Evolutionary conservation across 2,888 invertebrate species (phyloP).

Genomic region (Nowickia ferox): DNA sequence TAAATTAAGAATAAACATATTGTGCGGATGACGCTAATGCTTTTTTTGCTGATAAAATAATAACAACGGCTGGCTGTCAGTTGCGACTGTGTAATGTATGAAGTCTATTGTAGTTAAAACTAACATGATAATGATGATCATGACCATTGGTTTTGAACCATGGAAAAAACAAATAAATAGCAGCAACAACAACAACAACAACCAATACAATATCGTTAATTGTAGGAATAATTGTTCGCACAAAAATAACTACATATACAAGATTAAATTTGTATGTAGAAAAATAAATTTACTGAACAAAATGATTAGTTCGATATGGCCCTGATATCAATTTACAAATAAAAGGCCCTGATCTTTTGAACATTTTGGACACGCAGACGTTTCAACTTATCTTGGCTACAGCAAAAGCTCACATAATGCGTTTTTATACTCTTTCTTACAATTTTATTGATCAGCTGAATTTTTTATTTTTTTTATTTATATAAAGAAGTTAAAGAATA

Average conservation of each 20-base stretch:
- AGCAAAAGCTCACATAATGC: too few relatives aligned
- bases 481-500: too few relatives aligned
- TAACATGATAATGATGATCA: slow-evolving; percentile 47
- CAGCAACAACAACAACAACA: too few relatives aligned
- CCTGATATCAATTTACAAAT: too few relatives aligned
- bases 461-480: too few relatives aligned
- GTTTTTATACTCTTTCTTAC: too few relatives aligned
- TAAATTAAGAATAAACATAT: slow-evolving; percentile 32
- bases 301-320: too few relatives aligned
- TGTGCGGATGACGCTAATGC: slow-evolving; percentile 12
- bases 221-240: background rate
- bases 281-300: too few relatives aligned
- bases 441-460: too few relatives aligned
- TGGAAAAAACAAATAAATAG: background rate
- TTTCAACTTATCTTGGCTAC: too few relatives aligned
- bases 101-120: slow-evolving; percentile 32
- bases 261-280: background rate
- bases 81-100: slow-evolving; percentile 2
- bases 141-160: slow-evolving; percentile 59
- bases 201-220: background rate
- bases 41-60: slow-evolving; percentile 29
- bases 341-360: too few relatives aligned
- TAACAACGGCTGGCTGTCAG: slow-evolving; percentile 25
- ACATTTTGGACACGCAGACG: too few relatives aligned
- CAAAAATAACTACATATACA: background rate